Percentiles rank a stretch among this genome's conserved stretches.
Conservation (phyloP, 2,797 vertebrate genomes). For the Anguilla marmorata region DNA sequence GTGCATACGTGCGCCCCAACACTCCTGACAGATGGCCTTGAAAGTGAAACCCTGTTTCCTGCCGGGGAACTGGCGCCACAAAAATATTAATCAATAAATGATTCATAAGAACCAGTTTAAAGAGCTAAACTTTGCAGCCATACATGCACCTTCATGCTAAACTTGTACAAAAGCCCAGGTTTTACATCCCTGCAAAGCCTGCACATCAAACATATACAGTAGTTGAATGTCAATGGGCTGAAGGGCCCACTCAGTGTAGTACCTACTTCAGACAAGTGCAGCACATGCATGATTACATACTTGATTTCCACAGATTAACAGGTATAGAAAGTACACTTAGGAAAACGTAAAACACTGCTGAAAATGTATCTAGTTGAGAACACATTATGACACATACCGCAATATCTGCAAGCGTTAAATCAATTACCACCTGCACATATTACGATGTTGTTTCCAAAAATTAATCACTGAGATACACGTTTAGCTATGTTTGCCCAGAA, state of each 20-base stretch:
- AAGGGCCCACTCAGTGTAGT: not conserved
- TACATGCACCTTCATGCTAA: not conserved
- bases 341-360: not conserved
- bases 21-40: not conserved
- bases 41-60: not conserved
- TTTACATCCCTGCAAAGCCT: not conserved
- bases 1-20: not conserved
- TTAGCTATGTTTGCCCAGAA: too few relatives aligned
- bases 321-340: not conserved
- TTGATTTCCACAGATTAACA: not conserved
- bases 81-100: not conserved
- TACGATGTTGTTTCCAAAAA: too few relatives aligned
- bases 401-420: too few relatives aligned
- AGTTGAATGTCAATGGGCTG: not conserved
- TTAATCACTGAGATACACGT: too few relatives aligned
- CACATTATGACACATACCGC: not conserved
- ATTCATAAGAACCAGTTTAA: too few relatives aligned
- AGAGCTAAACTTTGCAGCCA: not conserved
- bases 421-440: too few relatives aligned
- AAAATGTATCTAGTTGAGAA: not conserved
- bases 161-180: not conserved
- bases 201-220: not conserved
- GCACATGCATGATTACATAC: not conserved
- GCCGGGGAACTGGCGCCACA: not conserved
- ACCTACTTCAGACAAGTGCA: not conserved